phyloP scores from a whole-genome alignment of 2,113 vertebrate genomes.

The Rostratula benghalensis region DNA sequence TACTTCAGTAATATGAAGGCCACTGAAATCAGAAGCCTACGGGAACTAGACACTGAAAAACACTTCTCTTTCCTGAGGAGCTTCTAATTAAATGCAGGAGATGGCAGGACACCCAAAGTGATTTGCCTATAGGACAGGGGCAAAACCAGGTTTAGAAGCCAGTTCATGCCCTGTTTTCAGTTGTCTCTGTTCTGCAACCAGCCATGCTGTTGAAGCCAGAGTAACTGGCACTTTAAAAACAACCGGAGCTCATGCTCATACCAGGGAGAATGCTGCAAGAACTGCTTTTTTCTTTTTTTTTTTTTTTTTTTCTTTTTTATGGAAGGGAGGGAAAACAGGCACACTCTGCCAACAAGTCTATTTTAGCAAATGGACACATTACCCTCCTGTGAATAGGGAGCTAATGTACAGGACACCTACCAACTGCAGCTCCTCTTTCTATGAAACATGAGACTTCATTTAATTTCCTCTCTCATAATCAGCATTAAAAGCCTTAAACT shows the following conservation, averaged over 20 bases:
- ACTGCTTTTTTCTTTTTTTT: no score
- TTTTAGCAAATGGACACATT: neutral
- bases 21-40: neutral
- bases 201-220: accelerated
- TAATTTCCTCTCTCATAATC: slow-evolving; percentile 11
- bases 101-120: neutral
- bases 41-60: neutral
- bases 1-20: neutral
- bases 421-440: slow-evolving; percentile 4
- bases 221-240: neutral
- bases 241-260: neutral
- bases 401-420: neutral
- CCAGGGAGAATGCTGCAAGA: neutral
- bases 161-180: neutral
- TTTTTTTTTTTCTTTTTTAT: no score
- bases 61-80: neutral
- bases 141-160: neutral
- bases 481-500: slow-evolving; percentile 29
- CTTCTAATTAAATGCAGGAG: neutral
- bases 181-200: neutral
- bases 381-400: neutral
- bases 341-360: neutral
- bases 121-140: neutral
- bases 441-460: slow-evolving; percentile 3
- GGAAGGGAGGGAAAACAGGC: neutral